These are phyloP conservation scores for Proctacanthus coquilletti DNA, from an alignment of 1,140 invertebrate genomes.

Conservation along the genomic window DNA sequence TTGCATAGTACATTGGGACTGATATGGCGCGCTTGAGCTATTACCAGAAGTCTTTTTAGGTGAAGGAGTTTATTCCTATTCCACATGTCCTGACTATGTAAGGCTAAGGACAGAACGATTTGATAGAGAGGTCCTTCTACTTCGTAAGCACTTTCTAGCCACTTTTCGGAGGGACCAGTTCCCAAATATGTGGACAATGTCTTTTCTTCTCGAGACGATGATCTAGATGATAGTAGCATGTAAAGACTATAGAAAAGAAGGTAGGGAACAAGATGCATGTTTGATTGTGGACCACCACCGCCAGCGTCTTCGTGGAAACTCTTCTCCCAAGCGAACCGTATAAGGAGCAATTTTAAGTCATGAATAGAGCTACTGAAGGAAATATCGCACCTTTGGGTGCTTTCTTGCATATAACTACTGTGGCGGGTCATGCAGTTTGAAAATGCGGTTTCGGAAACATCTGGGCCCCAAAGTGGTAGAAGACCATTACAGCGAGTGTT, in stretches of 20 bases:
- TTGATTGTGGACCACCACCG: constrained; percentile 90
- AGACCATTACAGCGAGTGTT: constrained; percentile 95
- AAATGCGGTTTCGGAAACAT: constrained; percentile 88
- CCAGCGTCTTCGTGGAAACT: constrained; percentile 95
- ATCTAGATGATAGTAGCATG: constrained; percentile 36
- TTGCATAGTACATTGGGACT: constrained; percentile 37
- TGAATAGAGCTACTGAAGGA: constrained; percentile 78
- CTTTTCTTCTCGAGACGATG: constrained; percentile 49
- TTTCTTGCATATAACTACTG: constrained; percentile 73
- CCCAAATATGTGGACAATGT: constrained; percentile 53
- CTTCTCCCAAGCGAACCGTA: constrained; percentile 84
- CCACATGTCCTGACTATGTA: constrained; percentile 60
- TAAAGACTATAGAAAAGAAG: constrained; percentile 89
- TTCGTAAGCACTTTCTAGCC: constrained; percentile 73
- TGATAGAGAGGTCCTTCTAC: constrained; percentile 83
- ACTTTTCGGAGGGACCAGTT: constrained; percentile 35
- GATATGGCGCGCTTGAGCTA: constrained; percentile 59
- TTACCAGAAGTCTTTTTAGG: constrained; percentile 59
- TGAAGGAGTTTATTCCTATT: constrained; percentile 47
- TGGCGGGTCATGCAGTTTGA: constrained; percentile 84
- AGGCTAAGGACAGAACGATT: constrained; percentile 58
- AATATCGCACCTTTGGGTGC: constrained; percentile 75
- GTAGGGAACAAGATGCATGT: constrained; percentile 93
- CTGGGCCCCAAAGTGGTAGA: constrained; percentile 88
- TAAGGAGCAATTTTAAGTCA: constrained; percentile 80